A percentile compares a stretch with the other conserved stretches of the same genome.
Conservation (phyloP, 2,113 vertebrate genomes). For the Zosterops lateralis region DNA sequence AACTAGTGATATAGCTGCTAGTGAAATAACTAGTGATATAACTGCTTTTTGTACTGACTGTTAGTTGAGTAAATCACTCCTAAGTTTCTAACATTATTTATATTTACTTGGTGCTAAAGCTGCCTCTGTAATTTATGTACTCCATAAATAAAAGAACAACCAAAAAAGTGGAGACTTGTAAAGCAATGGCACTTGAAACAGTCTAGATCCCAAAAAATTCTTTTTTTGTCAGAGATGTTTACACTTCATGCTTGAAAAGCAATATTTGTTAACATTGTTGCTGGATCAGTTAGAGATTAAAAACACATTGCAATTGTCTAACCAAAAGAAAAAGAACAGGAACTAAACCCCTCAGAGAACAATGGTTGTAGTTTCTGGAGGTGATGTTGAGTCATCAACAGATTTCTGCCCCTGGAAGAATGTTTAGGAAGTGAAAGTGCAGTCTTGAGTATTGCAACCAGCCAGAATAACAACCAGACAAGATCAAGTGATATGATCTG, state of each 20-base stretch:
- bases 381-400: constrained; percentile 47
- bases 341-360: constrained; percentile 16
- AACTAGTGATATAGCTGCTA: neutral
- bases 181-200: neutral
- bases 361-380: constrained; percentile 40
- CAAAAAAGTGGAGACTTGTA: neutral
- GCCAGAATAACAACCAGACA: constrained; percentile 20
- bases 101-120: neutral
- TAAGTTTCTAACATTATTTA: neutral
- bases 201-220: neutral
- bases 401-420: neutral
- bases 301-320: neutral
- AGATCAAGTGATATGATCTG: constrained; percentile 48
- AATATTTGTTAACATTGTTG: neutral
- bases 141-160: neutral
- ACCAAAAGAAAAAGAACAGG: constrained; percentile 29
- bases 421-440: constrained; percentile 68
- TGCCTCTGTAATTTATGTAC: neutral
- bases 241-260: neutral
- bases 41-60: neutral
- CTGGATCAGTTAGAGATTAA: neutral
- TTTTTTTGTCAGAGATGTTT: neutral
- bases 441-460: neutral
- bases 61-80: neutral
- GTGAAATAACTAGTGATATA: neutral